Evolutionary conservation across 2,113 vertebrate species (phyloP).

Genomic region (Helogale parvula): DNA sequence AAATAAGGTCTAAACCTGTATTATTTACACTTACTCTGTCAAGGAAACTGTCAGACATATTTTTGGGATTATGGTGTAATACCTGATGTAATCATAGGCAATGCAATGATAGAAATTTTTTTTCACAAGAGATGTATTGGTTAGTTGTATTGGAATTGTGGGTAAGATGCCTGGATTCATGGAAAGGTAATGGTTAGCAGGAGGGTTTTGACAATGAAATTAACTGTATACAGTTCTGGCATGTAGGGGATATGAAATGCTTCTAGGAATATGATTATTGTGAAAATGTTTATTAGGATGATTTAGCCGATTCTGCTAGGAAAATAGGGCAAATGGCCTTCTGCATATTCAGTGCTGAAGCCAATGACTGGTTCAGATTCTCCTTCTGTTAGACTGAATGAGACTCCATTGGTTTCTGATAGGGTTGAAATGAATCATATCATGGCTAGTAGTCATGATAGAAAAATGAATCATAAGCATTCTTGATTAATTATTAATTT

Average conservation of each 20-base stretch:
- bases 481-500: fast-evolving
- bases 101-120: conserved; percentile 42
- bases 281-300: background rate
- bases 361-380: background rate
- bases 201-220: background rate
- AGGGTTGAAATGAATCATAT: fast-evolving
- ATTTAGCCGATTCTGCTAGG: background rate
- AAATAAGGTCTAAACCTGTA: conserved; percentile 62
- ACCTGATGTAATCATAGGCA: fast-evolving
- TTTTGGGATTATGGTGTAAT: background rate
- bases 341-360: background rate
- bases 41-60: conserved; percentile 55
- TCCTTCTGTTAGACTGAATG: fast-evolving
- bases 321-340: background rate
- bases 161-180: conserved; percentile 25
- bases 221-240: fast-evolving
- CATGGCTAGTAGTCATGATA: fast-evolving
- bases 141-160: background rate
- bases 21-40: conserved; percentile 74
- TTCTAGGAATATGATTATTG: fast-evolving
- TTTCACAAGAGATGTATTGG: conserved; percentile 55
- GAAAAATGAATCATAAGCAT: fast-evolving
- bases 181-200: fast-evolving
- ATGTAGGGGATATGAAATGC: fast-evolving
- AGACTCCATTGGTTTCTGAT: fast-evolving